A percentile compares a stretch with the other conserved stretches of the same genome.
phyloP scores from a whole-genome alignment of 1,140 invertebrate species.

The Meloidogyne floridensis region DNA sequence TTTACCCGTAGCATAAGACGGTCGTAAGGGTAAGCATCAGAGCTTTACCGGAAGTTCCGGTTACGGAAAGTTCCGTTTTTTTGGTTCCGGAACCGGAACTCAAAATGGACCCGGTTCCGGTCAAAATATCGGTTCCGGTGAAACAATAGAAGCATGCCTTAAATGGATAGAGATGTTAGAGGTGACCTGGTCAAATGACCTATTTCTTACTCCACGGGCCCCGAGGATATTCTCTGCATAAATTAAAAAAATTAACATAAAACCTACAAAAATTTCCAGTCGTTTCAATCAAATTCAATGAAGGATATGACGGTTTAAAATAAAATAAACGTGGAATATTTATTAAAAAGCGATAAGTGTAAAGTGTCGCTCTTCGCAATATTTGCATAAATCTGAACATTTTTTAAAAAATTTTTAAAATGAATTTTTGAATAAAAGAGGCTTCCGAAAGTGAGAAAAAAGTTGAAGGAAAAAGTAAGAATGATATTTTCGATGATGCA shows the following conservation, averaged over 20 bases:
- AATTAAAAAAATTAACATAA: not conserved
- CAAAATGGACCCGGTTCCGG: too few species aligned
- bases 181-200: not conserved
- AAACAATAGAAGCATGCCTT: too few species aligned
- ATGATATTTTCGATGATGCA: not conserved
- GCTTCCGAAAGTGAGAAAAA: not conserved
- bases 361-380: not conserved
- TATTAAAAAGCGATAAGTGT: not conserved
- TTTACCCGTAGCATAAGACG: too few species aligned
- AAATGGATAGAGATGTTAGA: not conserved
- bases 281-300: not conserved
- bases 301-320: not conserved
- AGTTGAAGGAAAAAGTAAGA: not conserved
- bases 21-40: too few species aligned
- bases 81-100: too few species aligned
- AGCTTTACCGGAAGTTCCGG: too few species aligned
- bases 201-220: not conserved
- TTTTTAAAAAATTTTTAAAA: not conserved
- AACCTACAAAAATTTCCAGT: not conserved
- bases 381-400: conserved; percentile 8
- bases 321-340: conserved; percentile 5
- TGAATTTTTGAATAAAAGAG: not conserved
- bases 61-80: too few species aligned
- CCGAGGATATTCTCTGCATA: not conserved
- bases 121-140: too few species aligned